Evolutionary conservation across 2,797 vertebrate species (phyloP).

Genomic region (Anguilla anguilla): DNA sequence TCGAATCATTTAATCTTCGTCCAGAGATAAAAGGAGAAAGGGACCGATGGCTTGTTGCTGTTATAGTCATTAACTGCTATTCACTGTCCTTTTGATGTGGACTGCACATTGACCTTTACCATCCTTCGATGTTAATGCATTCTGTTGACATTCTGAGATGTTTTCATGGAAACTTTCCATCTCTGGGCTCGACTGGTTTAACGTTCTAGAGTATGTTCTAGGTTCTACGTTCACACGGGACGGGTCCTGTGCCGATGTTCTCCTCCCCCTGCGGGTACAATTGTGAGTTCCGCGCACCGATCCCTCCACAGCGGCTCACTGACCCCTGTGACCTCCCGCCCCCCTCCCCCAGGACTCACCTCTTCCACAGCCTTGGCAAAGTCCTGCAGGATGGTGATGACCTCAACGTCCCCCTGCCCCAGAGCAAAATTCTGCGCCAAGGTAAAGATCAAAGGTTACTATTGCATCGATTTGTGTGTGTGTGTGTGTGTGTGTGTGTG

Average conservation of each 20-base stretch:
- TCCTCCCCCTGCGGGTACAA: not conserved
- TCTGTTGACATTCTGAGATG: not conserved
- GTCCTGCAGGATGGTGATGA: conserved; percentile 87
- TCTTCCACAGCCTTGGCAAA: conserved; percentile 92
- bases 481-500: not conserved
- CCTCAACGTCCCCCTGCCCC: conserved; percentile 96
- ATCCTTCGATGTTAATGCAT: not conserved
- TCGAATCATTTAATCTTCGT: no score
- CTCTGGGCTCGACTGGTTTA: not conserved
- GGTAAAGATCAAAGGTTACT: conserved; percentile 37
- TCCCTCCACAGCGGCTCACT: no score
- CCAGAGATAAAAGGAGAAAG: no score
- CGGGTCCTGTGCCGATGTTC: not conserved
- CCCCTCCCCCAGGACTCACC: conserved; percentile 71
- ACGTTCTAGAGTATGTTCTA: not conserved
- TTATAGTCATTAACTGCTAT: no score
- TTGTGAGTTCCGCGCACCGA: no score
- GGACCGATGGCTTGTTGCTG: no score
- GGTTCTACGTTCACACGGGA: not conserved
- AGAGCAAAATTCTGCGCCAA: conserved; percentile 91
- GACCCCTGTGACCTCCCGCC: no score
- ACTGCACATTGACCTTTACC: not conserved
- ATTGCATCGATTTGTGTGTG: not conserved
- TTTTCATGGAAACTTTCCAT: not conserved
- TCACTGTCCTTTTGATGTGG: not conserved